Evolutionary conservation across 1,140 invertebrate genomes (phyloP).

Genomic region (Latrodectus geometricus): DNA sequence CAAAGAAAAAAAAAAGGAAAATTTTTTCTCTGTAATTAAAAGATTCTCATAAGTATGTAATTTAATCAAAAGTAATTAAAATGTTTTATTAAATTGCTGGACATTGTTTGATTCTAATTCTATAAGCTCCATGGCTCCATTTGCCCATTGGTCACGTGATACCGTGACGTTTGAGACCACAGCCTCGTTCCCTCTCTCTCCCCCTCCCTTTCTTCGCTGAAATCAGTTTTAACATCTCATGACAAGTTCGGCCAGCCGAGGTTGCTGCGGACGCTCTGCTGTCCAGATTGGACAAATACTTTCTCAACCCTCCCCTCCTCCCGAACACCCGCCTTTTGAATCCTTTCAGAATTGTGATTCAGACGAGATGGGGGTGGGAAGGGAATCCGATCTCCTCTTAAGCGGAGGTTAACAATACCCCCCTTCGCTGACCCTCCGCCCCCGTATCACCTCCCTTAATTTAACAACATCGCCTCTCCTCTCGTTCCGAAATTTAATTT

Average conservation of each 20-base stretch:
- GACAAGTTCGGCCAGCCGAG: conserved; percentile 40
- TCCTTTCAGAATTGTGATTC: neutral
- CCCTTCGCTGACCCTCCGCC: conserved; percentile 13
- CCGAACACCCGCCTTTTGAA: neutral
- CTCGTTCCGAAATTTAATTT: conserved; percentile 55
- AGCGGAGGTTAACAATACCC: conserved; percentile 49
- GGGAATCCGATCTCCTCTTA: neutral
- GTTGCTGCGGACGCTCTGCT: conserved; percentile 23
- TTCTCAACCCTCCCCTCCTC: conserved; percentile 4
- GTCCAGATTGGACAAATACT: conserved; percentile 48
- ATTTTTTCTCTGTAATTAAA: too few species aligned
- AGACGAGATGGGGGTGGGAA: neutral
- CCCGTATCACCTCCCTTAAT: conserved; percentile 60
- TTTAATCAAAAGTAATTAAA: too few species aligned
- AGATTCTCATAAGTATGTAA: too few species aligned
- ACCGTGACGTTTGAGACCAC: too few species aligned
- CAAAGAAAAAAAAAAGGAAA: too few species aligned
- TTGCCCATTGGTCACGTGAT: too few species aligned
- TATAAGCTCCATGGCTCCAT: too few species aligned
- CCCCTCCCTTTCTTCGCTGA: neutral
- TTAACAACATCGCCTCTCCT: conserved; percentile 54
- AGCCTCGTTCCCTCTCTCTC: neutral
- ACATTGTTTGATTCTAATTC: too few species aligned
- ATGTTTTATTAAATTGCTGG: too few species aligned
- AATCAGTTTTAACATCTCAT: conserved; percentile 32